Evolutionary conservation across 1,140 invertebrate species (phyloP), one percentile per base, ranked within the genome.

Genomic region (Achroia grisella): DNA sequence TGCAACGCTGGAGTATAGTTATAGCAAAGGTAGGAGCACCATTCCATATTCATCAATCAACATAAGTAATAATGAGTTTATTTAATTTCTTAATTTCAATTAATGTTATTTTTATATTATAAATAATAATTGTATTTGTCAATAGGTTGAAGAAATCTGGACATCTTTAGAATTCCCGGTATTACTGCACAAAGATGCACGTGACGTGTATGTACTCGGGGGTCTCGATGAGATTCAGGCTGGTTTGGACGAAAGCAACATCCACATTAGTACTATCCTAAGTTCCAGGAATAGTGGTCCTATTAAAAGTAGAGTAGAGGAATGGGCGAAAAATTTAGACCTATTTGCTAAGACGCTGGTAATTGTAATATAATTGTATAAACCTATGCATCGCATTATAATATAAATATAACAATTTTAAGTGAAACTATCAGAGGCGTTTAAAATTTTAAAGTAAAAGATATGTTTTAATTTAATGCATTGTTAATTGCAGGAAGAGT

Each of bases 221-320:
- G 90, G 91, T 0, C 87, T 94, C 0, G 95, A 97, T 63, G 95
- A 97, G 56, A 88, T 97, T 34, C 94, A 96, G 71, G 86, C 90
- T 0, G 86, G 91, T 4, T 80, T 95, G 1, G 95, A 97, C 67
- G 95, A 97, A 63, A 93, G 93, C 52, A 94, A 93, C 68, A 95
- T 96, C 13, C 93, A 94, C 65, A 89, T 97, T 6, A 91, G 91
- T 52, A 97, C 95, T 0, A 95, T 97, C 34, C 89, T 92, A 0
- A 94, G 93, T 59, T 96, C 94, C 0, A 87, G 93, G 17, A 91
- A 95, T 73, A 93, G 95, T 30, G 93, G 91, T 0, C 93, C 94
- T 0, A 95, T 97, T 36, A 94, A 93, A 69, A 67, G 88, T 5
- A 84, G 91, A 36, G 94, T 96, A 0, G 92, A 95, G 27, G 93